phyloP scores from a whole-genome alignment of 2,113 vertebrate genomes.

The Gymnogyps californianus region DNA sequence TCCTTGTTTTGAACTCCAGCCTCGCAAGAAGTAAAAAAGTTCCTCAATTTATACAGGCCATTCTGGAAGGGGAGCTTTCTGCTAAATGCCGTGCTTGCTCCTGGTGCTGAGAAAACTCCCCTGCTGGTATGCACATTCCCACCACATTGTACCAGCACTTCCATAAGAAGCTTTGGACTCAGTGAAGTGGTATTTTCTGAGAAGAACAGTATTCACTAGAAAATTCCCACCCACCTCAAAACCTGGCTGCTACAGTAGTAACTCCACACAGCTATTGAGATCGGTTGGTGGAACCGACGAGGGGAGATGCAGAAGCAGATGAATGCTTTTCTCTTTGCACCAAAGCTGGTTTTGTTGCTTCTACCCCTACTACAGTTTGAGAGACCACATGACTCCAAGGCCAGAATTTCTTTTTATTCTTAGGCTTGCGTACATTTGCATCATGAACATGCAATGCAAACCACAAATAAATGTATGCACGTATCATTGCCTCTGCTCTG shows the following conservation, averaged over 20 bases:
- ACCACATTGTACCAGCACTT: neutral
- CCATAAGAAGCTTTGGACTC: neutral
- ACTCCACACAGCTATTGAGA: neutral
- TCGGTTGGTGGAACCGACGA: neutral
- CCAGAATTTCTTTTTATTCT: neutral
- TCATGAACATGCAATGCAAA: neutral
- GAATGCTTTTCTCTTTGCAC: neutral
- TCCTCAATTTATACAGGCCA: neutral
- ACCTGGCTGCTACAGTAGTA: neutral
- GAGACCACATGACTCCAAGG: neutral
- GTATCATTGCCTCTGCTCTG: neutral
- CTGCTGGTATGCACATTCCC: neutral
- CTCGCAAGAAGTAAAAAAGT: neutral
- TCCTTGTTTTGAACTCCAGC: neutral
- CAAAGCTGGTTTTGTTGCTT: neutral
- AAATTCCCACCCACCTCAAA: slow-evolving; percentile 14
- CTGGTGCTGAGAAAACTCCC: neutral
- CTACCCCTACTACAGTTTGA: neutral
- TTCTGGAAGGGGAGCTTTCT: neutral
- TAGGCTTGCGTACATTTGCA: neutral
- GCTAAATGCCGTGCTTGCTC: neutral
- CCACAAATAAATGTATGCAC: neutral
- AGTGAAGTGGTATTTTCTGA: neutral
- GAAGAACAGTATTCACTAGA: neutral
- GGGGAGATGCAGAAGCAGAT: neutral